phyloP scores from a whole-genome alignment of 2,113 vertebrate species.

The Alaudala cheleensis region DNA sequence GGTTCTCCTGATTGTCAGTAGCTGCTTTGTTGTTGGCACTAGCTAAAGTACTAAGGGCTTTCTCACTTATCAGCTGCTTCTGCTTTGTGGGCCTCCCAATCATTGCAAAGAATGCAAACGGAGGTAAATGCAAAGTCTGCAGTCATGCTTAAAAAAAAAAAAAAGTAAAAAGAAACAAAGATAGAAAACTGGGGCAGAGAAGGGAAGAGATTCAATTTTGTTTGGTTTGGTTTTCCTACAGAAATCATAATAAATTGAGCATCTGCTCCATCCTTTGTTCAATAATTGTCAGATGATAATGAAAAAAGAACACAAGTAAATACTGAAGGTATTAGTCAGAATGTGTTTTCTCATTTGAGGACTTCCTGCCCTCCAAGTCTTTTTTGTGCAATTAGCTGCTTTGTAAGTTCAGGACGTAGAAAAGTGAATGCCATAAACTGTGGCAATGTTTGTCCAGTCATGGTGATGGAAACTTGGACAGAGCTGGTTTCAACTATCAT shows the following conservation, averaged over 20 bases:
- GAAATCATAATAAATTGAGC: neutral
- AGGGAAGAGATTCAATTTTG: neutral
- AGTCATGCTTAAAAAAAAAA: neutral
- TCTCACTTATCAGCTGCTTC: neutral
- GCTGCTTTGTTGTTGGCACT: neutral
- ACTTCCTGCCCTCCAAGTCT: neutral
- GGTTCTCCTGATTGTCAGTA: neutral
- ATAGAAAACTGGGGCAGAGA: rapidly evolving
- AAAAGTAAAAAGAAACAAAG: neutral
- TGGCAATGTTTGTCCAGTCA: neutral
- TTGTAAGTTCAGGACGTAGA: neutral
- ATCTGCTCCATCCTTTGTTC: neutral
- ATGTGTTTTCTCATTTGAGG: neutral
- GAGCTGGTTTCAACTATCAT: neutral
- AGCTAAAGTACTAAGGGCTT: neutral
- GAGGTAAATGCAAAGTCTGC: neutral
- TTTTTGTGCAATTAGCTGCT: neutral
- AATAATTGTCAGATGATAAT: neutral
- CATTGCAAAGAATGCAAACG: neutral
- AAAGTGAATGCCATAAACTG: neutral
- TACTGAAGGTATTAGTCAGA: neutral
- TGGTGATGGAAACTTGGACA: neutral
- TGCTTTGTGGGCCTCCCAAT: neutral
- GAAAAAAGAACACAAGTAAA: neutral
- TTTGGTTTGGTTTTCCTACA: neutral